phyloP scores from a whole-genome alignment of 1,140 invertebrate species.

The Ridgeia piscesae region DNA sequence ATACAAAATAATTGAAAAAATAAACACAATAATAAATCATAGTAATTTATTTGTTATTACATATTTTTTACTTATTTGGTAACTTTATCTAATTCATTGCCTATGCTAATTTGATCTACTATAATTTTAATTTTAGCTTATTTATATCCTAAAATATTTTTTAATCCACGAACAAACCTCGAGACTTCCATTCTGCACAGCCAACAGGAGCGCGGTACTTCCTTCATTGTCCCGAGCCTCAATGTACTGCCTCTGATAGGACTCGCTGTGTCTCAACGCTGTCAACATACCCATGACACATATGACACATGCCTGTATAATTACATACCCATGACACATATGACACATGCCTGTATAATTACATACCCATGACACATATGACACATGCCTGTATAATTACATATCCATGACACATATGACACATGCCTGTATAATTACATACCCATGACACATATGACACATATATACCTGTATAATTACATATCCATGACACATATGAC shows the following conservation, averaged over 20 bases:
- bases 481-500: background rate
- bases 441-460: background rate
- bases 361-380: background rate
- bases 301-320: background rate
- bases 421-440: background rate
- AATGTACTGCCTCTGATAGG: slow-evolving; percentile 11
- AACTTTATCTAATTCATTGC: no score
- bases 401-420: background rate
- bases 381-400: background rate
- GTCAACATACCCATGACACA: background rate
- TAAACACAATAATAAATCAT: no score
- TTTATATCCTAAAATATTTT: no score
- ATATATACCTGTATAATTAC: background rate
- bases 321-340: background rate
- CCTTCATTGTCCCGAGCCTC: slow-evolving; percentile 29
- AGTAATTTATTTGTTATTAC: no score
- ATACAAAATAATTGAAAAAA: background rate
- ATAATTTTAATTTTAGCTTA: no score
- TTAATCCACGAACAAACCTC: slow-evolving; percentile 18
- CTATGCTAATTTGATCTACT: no score
- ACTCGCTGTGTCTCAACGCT: slow-evolving; percentile 22
- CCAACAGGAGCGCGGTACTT: slow-evolving; percentile 29
- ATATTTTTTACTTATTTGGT: no score
- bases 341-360: no score
- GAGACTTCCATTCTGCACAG: slow-evolving; percentile 31